Base-by-base conservation (phyloP, 2,113 vertebrate species). In the Coreoperca whiteheadi region DNA sequence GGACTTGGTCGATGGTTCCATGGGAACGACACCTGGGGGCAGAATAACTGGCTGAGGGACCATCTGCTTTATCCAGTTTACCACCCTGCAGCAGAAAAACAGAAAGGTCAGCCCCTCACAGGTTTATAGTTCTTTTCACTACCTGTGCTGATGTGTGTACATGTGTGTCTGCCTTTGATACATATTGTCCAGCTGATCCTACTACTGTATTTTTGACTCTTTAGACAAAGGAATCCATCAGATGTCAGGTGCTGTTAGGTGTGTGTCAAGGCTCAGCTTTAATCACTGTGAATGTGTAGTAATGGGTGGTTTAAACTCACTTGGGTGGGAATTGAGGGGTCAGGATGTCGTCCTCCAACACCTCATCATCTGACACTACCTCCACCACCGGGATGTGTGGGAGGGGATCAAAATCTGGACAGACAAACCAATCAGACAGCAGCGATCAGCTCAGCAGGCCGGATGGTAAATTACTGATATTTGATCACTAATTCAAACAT, bases 301-400 rank as follows among this genome's bases (percentile, higher is more conserved):
- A n/a, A 32, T 23, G 48, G 4, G 57, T 1, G 68, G 4, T 48
- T 51, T 66, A 1, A 11, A 70, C 93, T 93, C 68, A 96, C 95
- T 91, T 94, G 0, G 93, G 91, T 39, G 88, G 82, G 66, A 92
- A 91, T 10, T 64, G 84, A 51, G 51, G 0, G 12, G 6, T 9
- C 30, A 16, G n/a, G 54, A 3, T 39, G 15, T 89, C 89, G 1
- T 21, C 41, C 25, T 94, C 92, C 0, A 48, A 73, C 2, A 0
- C 60, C 74, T 95, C 94, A 0, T 94, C 93, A 0, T 96, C 95
- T 18, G 95, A 94, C 16, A 87, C 18, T 78, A 95, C 88, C 86
- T 96, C 95, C 88, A 95, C 94, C 79, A 95, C 95, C 0, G 95
- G 92, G 81, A 95, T 94, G 65, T 95, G 92, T 25, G 95, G 94